phyloP scores from a whole-genome alignment of 2,113 vertebrate genomes.

The Etia nguti region DNA sequence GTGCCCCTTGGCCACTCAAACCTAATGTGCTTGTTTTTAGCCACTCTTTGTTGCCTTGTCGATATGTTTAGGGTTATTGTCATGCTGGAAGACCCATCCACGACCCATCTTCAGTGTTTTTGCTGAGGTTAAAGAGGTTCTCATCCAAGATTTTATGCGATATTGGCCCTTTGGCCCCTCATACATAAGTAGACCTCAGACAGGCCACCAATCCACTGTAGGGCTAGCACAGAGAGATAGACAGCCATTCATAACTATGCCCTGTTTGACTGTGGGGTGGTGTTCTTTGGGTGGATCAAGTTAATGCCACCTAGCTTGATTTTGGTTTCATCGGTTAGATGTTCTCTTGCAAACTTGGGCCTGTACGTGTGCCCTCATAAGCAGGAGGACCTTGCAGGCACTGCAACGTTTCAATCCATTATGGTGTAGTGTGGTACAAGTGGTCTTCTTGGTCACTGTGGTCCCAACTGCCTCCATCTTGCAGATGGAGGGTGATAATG shows the following conservation, averaged over 20 bases:
- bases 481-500: neutral
- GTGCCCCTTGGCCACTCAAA: no score
- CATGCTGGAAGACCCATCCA: neutral
- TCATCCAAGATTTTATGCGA: neutral
- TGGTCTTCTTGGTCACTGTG: neutral
- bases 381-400: neutral
- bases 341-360: neutral
- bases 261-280: neutral
- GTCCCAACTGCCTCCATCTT: neutral
- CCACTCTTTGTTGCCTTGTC: neutral
- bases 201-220: neutral
- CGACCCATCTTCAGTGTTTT: neutral
- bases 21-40: neutral
- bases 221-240: neutral
- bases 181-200: neutral
- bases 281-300: neutral
- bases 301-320: neutral
- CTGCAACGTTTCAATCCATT: neutral
- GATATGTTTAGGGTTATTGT: neutral
- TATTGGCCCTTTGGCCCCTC: neutral
- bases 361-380: neutral
- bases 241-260: neutral
- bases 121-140: neutral
- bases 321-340: neutral
- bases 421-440: rapidly evolving